These are phyloP conservation scores for Orientallactaga bullata DNA, from an alignment of 2,113 vertebrate species.

Conservation along the genomic window DNA sequence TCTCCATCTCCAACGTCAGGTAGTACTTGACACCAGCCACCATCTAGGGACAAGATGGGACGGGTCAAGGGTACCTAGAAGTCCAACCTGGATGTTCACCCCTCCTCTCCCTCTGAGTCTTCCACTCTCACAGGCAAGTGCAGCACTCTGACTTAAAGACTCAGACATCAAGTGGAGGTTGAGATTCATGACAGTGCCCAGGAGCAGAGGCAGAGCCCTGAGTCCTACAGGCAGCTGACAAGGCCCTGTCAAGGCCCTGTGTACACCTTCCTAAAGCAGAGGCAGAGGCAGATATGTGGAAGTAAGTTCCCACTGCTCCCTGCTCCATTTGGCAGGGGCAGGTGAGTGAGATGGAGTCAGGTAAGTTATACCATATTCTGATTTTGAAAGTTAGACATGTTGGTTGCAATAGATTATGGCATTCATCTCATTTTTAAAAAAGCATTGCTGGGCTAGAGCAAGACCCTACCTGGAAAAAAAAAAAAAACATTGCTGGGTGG, in stretches of 20 bases:
- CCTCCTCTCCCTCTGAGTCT: too few relatives aligned
- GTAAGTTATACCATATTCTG: too few relatives aligned
- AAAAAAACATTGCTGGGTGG: background rate
- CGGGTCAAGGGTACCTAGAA: background rate
- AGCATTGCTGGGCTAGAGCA: too few relatives aligned
- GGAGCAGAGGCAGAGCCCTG: background rate
- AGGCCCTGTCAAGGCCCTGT: too few relatives aligned
- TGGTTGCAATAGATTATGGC: background rate
- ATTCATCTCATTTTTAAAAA: background rate
- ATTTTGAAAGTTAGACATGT: background rate
- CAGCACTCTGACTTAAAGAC: background rate
- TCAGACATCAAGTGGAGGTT: background rate
- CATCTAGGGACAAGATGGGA: conserved; percentile 81
- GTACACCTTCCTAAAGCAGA: background rate
- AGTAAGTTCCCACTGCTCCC: background rate
- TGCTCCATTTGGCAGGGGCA: background rate
- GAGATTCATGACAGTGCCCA: background rate
- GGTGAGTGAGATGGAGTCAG: too few relatives aligned
- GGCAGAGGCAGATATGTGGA: background rate
- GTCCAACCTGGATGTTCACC: background rate
- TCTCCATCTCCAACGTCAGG: conserved; percentile 89
- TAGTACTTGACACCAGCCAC: conserved; percentile 91
- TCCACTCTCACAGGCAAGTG: background rate
- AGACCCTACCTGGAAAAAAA: background rate
- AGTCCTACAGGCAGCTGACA: background rate